These are phyloP conservation scores for Chiloscyllium plagiosum DNA, from an alignment of 2,113 vertebrate species.

Conservation along the genomic window DNA sequence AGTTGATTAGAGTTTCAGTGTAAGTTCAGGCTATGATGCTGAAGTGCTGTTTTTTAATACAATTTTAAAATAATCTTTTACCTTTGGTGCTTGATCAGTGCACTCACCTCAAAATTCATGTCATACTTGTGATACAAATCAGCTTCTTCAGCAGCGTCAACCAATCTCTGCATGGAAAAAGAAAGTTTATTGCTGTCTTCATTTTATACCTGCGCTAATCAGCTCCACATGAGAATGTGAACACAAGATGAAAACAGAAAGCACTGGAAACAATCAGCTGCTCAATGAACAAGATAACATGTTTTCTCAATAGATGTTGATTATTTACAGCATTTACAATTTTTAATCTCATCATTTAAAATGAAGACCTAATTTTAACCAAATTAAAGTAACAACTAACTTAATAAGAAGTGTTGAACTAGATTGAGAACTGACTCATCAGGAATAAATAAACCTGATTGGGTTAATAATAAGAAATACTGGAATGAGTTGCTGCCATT, in stretches of 20 bases:
- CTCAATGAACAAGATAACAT: background rate
- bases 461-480: background rate
- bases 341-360: background rate
- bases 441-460: background rate
- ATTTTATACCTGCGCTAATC: background rate
- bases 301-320: background rate
- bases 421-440: background rate
- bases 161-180: conserved; percentile 64
- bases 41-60: background rate
- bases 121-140: conserved; percentile 85
- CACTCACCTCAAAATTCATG: conserved; percentile 72
- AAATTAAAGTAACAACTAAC: background rate
- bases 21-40: background rate
- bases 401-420: background rate
- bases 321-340: background rate
- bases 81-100: conserved; percentile 35
- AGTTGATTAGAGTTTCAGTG: background rate
- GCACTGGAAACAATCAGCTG: background rate
- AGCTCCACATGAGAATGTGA: background rate
- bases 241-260: background rate
- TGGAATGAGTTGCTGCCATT: background rate
- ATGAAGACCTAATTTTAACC: background rate
- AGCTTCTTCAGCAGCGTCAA: conserved; percentile 84
- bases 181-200: background rate
- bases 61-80: background rate